Evolutionary conservation across 2,113 vertebrate species (phyloP).

Genomic region (Polypterus bichir): DNA sequence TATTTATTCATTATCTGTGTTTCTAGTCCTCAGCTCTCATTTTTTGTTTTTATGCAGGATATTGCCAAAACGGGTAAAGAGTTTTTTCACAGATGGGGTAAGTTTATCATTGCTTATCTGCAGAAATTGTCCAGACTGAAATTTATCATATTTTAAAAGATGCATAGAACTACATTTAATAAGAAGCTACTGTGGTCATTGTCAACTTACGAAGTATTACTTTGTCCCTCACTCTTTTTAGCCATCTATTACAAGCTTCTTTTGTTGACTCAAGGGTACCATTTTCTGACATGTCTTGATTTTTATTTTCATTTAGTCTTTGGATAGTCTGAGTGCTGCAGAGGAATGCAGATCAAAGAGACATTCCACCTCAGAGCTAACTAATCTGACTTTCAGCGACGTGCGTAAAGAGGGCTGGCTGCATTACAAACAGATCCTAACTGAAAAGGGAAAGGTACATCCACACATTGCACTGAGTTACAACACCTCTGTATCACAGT

Average conservation of each 20-base stretch:
- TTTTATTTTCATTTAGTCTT: slow-evolving; percentile 47
- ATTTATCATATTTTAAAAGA: no score
- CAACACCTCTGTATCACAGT: background rate
- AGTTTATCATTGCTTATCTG: no score
- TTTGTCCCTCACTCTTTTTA: background rate
- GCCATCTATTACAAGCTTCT: no score
- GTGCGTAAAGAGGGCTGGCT: slow-evolving; percentile 86
- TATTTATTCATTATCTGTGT: background rate
- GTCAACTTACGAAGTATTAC: background rate
- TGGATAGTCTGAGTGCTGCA: slow-evolving; percentile 69
- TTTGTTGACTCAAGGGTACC: no score
- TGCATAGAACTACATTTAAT: no score
- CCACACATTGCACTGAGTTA: background rate
- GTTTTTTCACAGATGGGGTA: slow-evolving; percentile 91
- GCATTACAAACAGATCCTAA: slow-evolving; percentile 89
- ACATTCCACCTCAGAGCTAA: slow-evolving; percentile 88
- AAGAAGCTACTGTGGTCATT: no score
- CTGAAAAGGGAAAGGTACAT: slow-evolving; percentile 87
- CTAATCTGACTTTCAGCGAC: slow-evolving; percentile 69
- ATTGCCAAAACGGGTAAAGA: slow-evolving; percentile 80
- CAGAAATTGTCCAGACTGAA: no score
- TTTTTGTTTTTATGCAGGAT: slow-evolving; percentile 51
- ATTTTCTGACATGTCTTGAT: no score
- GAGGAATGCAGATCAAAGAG: slow-evolving; percentile 81
- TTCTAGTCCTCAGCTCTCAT: slow-evolving; percentile 11